A percentile compares a stretch with the other conserved stretches of the same genome.
phyloP scores from a whole-genome alignment of 2,797 vertebrate species.

The Clarias platycephalus region DNA sequence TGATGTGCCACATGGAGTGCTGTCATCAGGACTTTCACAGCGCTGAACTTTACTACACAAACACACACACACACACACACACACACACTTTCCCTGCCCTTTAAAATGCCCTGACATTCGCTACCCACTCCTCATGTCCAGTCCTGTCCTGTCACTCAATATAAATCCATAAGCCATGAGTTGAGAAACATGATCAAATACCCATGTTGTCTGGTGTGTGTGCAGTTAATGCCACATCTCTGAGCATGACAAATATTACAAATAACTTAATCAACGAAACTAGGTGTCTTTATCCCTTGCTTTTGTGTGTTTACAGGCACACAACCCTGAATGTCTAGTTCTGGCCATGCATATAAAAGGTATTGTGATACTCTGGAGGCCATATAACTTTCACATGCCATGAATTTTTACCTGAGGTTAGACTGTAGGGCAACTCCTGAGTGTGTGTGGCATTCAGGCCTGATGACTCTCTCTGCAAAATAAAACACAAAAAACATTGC shows the following conservation, averaged over 20 bases:
- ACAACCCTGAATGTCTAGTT: constrained; percentile 32
- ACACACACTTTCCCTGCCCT: constrained; percentile 19
- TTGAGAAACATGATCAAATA: neutral
- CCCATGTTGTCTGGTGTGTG: neutral
- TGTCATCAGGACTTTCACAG: constrained; percentile 55
- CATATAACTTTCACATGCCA: constrained; percentile 53
- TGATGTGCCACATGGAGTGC: constrained; percentile 62
- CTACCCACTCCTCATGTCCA: constrained; percentile 21
- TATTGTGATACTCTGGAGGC: constrained; percentile 27
- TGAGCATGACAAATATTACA: neutral
- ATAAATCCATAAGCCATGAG: constrained; percentile 11
- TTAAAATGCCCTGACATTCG: constrained; percentile 22
- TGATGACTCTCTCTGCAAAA: constrained; percentile 66
- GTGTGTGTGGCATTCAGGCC: constrained; percentile 56
- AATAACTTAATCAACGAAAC: neutral
- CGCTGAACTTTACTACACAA: constrained; percentile 51
- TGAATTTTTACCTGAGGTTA: constrained; percentile 75
- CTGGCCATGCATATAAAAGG: constrained; percentile 22
- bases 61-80: constrained; percentile 22
- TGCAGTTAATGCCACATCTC: neutral
- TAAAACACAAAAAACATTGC: constrained; percentile 60
- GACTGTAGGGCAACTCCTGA: constrained; percentile 65
- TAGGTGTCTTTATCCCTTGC: neutral
- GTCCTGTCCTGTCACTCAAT: constrained; percentile 36
- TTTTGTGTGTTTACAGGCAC: neutral